These are phyloP conservation scores for Sarcophaga subvicina DNA, from an alignment of 2,888 invertebrate genomes.

Conservation along the genomic window DNA sequence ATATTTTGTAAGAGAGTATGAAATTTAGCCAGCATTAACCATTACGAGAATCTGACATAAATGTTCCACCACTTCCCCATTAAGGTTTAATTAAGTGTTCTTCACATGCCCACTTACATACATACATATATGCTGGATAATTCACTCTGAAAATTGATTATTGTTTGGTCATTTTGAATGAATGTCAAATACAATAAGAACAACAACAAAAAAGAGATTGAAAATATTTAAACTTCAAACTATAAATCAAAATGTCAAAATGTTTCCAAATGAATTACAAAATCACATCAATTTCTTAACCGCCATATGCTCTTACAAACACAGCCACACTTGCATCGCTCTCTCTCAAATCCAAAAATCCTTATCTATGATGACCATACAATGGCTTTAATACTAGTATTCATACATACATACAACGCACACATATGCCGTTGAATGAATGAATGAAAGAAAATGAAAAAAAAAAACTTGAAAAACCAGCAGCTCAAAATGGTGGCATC, in stretches of 20 bases:
- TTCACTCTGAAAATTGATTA: constrained; percentile 17
- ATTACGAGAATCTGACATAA: too few relatives aligned
- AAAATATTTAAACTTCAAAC: background rate
- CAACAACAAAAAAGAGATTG: background rate
- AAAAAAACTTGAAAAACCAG: constrained; percentile 1
- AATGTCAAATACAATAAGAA: too few relatives aligned
- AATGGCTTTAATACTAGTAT: background rate
- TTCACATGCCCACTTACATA: too few relatives aligned
- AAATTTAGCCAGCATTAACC: too few relatives aligned
- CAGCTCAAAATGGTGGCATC: background rate
- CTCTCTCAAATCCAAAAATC: too few relatives aligned
- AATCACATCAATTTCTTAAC: background rate
- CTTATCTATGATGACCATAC: too few relatives aligned
- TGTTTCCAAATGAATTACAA: constrained; percentile 28
- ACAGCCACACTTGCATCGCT: background rate
- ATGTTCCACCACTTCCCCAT: too few relatives aligned
- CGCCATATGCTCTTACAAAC: background rate
- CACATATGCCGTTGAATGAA: background rate
- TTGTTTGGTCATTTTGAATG: background rate
- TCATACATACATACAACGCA: background rate
- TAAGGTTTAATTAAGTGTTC: too few relatives aligned
- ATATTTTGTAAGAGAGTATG: too few relatives aligned
- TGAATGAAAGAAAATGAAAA: background rate
- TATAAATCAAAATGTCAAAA: constrained; percentile 63
- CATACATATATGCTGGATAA: background rate